Conservation (phyloP, 2,888 invertebrate species). For the Eubasilissa splendida region DNA sequence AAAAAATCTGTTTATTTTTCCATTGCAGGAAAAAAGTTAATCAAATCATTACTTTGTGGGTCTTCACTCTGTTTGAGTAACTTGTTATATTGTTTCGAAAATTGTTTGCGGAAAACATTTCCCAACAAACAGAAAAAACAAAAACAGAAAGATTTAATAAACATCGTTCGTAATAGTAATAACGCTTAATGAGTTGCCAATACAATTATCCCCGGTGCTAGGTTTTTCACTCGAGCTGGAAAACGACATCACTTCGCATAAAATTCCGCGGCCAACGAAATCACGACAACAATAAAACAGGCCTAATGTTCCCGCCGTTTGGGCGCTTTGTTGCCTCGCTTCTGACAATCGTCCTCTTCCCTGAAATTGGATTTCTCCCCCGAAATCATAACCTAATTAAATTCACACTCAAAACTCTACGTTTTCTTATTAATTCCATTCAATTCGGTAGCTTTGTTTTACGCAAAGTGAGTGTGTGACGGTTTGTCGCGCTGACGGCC, state of each 20-base stretch:
- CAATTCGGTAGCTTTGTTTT: constrained; percentile 50
- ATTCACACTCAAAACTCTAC: constrained; percentile 45
- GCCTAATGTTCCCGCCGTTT: constrained; percentile 30
- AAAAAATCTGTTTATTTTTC: neutral
- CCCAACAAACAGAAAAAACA: neutral
- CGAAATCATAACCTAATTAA: constrained; percentile 48
- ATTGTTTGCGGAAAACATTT: constrained; percentile 20
- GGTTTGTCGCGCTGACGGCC: constrained; percentile 50
- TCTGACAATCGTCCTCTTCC: constrained; percentile 13
- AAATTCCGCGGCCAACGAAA: constrained; percentile 2
- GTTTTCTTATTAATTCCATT: constrained; percentile 54
- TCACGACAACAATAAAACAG: constrained; percentile 42
- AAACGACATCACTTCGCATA: constrained; percentile 37
- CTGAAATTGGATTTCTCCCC: constrained; percentile 30
- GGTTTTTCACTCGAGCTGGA: neutral
- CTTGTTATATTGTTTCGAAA: constrained; percentile 9
- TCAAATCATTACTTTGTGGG: neutral
- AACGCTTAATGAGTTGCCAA: constrained; percentile 41
- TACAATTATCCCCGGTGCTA: constrained; percentile 16
- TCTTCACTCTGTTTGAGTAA: constrained; percentile 2
- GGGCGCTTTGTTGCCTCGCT: constrained; percentile 22
- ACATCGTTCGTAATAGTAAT: constrained; percentile 33
- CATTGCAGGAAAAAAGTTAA: neutral
- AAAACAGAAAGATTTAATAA: constrained; percentile 26
- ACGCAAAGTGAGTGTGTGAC: constrained; percentile 51